Conservation (phyloP, 2,113 vertebrate genomes). For the Callocephalon fimbriatum region DNA sequence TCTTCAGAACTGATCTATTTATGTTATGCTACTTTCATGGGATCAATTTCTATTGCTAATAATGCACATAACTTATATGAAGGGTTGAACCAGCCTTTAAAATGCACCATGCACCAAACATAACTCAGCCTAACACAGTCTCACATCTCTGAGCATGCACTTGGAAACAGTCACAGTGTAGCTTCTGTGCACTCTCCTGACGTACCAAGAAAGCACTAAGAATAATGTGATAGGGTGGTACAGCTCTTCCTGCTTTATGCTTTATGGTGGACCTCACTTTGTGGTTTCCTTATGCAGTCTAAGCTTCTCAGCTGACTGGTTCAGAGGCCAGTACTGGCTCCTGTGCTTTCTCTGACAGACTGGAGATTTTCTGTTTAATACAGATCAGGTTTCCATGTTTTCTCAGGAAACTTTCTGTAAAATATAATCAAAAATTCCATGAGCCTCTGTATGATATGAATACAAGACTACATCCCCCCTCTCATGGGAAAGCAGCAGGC, state of each 20-base stretch:
- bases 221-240: not conserved
- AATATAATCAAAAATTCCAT: not conserved
- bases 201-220: not conserved
- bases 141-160: not conserved
- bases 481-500: not conserved
- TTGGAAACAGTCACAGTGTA: not conserved
- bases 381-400: not conserved
- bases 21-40: not conserved
- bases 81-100: not conserved
- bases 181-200: not conserved
- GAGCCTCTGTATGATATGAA: not conserved
- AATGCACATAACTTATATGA: not conserved
- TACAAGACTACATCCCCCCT: not conserved
- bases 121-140: not conserved
- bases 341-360: not conserved
- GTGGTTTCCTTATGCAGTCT: not conserved
- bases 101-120: not conserved
- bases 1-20: slow-evolving; percentile 1
- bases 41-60: slow-evolving; percentile 12
- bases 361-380: not conserved
- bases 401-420: not conserved
- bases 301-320: not conserved
- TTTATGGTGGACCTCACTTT: not conserved
- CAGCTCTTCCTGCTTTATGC: not conserved
- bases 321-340: not conserved